A percentile compares a stretch with the other conserved stretches of the same genome.
Evolutionary conservation across 1,140 invertebrate species (phyloP).

Genomic region (Drosophila auraria): DNA sequence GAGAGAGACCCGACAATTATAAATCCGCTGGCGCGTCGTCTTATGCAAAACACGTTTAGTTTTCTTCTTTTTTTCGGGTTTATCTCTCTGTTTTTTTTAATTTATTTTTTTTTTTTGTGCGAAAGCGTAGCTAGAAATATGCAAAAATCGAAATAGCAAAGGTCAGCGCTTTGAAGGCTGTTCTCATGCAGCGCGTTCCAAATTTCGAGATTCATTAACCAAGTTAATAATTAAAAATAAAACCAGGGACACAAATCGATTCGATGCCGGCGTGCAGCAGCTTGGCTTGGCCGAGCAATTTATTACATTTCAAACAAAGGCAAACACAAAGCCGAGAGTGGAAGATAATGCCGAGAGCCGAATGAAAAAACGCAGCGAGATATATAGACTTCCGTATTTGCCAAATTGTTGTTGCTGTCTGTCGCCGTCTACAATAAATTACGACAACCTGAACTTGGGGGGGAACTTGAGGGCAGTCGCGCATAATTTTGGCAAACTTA

Average conservation of each 20-base stretch:
- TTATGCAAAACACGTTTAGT: slow-evolving; percentile 69
- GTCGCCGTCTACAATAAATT: slow-evolving; percentile 65
- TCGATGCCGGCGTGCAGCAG: slow-evolving; percentile 54
- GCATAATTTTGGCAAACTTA: slow-evolving; percentile 83
- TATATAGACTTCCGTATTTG: slow-evolving; percentile 79
- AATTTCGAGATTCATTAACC: slow-evolving; percentile 58
- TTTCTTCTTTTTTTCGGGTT: slow-evolving; percentile 38
- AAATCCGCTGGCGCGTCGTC: slow-evolving; percentile 23
- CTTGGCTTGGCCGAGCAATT: slow-evolving; percentile 42
- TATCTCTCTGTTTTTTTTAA: slow-evolving; percentile 24
- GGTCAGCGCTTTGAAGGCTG: slow-evolving; percentile 70
- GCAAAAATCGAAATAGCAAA: slow-evolving; percentile 81
- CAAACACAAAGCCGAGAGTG: slow-evolving; percentile 32
- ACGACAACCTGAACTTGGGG: slow-evolving; percentile 64
- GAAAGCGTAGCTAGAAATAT: slow-evolving; percentile 56
- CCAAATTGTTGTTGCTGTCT: slow-evolving; percentile 48
- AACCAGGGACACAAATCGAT: slow-evolving; percentile 66
- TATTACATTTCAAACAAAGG: slow-evolving; percentile 64
- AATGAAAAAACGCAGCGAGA: slow-evolving; percentile 51
- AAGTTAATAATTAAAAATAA: slow-evolving; percentile 77
- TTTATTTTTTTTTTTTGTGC: slow-evolving; percentile 22
- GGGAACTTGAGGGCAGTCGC: slow-evolving; percentile 56
- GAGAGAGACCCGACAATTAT: slow-evolving; percentile 30
- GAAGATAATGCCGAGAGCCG: slow-evolving; percentile 26
- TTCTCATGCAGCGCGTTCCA: slow-evolving; percentile 77